Conservation (phyloP, 1,140 invertebrate genomes). For the Spodoptera frugiperda region DNA sequence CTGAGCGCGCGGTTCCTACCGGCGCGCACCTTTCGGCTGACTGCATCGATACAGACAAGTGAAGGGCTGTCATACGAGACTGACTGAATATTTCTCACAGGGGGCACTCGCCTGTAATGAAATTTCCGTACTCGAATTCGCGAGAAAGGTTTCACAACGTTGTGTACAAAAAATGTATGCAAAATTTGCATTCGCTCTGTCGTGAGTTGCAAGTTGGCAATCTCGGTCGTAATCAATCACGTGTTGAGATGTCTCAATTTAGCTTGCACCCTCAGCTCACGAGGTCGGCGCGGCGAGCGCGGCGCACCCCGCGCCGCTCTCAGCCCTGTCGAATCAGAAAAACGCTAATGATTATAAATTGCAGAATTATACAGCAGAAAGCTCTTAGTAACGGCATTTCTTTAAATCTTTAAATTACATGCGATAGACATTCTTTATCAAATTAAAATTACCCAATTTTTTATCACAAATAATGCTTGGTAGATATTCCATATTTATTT, state of each 20-base stretch:
- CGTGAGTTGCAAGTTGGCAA: conserved; percentile 74
- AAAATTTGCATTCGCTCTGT: conserved; percentile 72
- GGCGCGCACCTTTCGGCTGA: conserved; percentile 62
- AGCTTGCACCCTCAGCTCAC: conserved; percentile 66
- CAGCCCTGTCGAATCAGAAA: conserved; percentile 61
- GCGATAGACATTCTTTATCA: conserved; percentile 41
- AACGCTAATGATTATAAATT: conserved; percentile 81
- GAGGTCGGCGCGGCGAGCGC: neutral
- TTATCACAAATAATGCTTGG: neutral
- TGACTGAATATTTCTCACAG: conserved; percentile 77
- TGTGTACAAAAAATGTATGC: conserved; percentile 56
- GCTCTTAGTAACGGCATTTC: conserved; percentile 59
- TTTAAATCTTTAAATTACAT: conserved; percentile 52
- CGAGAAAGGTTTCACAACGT: conserved; percentile 62
- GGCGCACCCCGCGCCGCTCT: conserved; percentile 50
- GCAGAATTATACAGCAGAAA: conserved; percentile 75
- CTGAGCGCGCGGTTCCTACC: conserved; percentile 60
- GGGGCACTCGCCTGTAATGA: conserved; percentile 71
- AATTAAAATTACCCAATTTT: conserved; percentile 28
- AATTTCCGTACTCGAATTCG: conserved; percentile 63
- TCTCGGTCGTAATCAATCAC: conserved; percentile 80
- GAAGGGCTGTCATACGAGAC: conserved; percentile 82
- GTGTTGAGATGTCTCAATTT: conserved; percentile 80
- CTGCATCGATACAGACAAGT: conserved; percentile 61
- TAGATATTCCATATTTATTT: neutral